Percentiles rank a stretch among this genome's conserved stretches.
Evolutionary conservation across 2,888 invertebrate genomes (phyloP).

Genomic region (Schrankia costaestrigalis): DNA sequence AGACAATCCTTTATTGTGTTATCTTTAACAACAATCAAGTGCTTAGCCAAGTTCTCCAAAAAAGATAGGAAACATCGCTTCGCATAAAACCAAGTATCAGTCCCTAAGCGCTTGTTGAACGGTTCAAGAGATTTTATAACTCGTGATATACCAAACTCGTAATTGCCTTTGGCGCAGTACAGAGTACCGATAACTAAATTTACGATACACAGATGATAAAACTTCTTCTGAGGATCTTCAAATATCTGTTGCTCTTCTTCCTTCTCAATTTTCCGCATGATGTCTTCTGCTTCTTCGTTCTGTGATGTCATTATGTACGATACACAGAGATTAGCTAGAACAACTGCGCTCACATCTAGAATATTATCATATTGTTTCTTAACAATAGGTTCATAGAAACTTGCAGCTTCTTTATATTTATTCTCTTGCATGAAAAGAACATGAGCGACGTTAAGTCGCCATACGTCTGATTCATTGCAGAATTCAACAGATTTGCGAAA

Average conservation of each 20-base stretch:
- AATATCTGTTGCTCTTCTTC: conserved; percentile 96
- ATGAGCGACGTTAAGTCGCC: conserved; percentile 99
- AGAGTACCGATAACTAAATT: conserved; percentile 99
- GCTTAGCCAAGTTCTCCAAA: conserved; percentile 93
- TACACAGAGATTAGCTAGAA: conserved; percentile 98
- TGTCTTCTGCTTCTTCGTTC: conserved; percentile 98
- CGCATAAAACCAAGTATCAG: conserved; percentile 99
- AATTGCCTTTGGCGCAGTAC: conserved; percentile 99
- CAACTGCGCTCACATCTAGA: conserved; percentile 97
- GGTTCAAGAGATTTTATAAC: conserved; percentile 98
- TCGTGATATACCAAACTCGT: conserved; percentile 98
- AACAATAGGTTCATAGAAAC: conserved; percentile 98
- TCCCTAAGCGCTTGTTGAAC: conserved; percentile 95
- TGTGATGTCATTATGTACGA: conserved; percentile 99
- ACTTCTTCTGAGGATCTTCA: conserved; percentile 95
- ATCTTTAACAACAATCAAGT: conserved; percentile 93
- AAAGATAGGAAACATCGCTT: conserved; percentile 97
- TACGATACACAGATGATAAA: conserved; percentile 97
- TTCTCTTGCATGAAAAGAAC: conserved; percentile 99
- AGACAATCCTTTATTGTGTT: conserved; percentile 92
- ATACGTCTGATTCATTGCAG: conserved; percentile 97
- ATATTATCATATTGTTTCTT: conserved; percentile 97
- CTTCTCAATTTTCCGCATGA: conserved; percentile 99
- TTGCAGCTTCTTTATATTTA: conserved; percentile 98
- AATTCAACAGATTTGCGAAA: conserved; percentile 98